A percentile compares a stretch with the other conserved stretches of the same genome.
Evolutionary conservation across 2,888 invertebrate species (phyloP).

Genomic region (Pycnomerus fuliginosus): DNA sequence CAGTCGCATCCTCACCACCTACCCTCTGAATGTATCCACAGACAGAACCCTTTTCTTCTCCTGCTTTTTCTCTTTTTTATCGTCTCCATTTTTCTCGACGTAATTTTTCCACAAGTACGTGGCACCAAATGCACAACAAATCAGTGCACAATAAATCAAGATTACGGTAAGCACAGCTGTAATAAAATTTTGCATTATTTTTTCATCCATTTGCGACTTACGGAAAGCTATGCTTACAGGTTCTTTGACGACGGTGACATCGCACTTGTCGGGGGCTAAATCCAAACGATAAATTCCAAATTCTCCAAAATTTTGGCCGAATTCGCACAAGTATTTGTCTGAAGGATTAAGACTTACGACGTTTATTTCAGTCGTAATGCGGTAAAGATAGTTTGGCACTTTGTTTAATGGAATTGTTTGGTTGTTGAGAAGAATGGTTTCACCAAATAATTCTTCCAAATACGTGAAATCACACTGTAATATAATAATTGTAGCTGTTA

Average conservation of each 20-base stretch:
- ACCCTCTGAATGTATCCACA: conserved; percentile 82
- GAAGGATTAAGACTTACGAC: too few relatives aligned
- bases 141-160: conserved; percentile 42
- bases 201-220: conserved; percentile 7
- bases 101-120: conserved; percentile 27
- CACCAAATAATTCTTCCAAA: too few relatives aligned
- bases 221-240: conserved; percentile 10
- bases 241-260: conserved; percentile 2
- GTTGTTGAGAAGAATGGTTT: too few relatives aligned
- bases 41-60: conserved; percentile 60
- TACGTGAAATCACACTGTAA: too few relatives aligned
- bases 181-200: conserved; percentile 25
- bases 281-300: not conserved
- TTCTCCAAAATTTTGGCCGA: not conserved
- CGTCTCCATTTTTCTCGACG: conserved; percentile 9
- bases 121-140: conserved; percentile 35
- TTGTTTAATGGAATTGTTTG: too few relatives aligned
- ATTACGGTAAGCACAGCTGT: conserved; percentile 52
- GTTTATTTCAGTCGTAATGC: too few relatives aligned
- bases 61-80: conserved; percentile 21
- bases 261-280: not conserved
- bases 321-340: too few relatives aligned
- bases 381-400: too few relatives aligned
- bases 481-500: too few relatives aligned
- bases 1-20: conserved; percentile 33